Conservation (phyloP, 2,888 invertebrate genomes). For the Caenorhabditis becei region DNA sequence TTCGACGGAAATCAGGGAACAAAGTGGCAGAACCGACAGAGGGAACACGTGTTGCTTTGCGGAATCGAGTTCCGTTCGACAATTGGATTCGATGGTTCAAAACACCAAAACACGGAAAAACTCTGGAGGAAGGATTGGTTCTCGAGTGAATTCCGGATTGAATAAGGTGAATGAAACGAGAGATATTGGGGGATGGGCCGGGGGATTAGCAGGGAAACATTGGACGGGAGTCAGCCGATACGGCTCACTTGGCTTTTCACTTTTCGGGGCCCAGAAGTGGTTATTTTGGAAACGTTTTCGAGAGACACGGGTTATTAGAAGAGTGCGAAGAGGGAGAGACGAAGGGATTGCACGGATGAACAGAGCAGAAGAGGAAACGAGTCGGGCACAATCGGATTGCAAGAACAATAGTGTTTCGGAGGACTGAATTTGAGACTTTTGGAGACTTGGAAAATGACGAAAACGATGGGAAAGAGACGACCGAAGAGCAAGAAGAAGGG, state of each 20-base stretch:
- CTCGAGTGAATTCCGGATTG: slow-evolving; percentile 2
- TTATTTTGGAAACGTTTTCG: not conserved
- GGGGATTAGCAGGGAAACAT: not conserved
- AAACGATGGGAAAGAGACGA: too few species aligned
- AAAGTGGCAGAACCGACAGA: not conserved
- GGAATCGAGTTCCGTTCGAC: slow-evolving; percentile 2
- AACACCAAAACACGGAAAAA: not conserved
- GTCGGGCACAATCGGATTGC: not conserved
- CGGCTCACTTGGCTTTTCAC: slow-evolving; percentile 4
- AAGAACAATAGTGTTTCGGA: not conserved
- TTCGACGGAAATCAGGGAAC: not conserved
- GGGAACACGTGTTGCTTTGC: not conserved
- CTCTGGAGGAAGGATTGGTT: not conserved
- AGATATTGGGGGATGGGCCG: not conserved
- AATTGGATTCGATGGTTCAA: slow-evolving; percentile 1
- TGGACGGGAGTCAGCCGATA: not conserved
- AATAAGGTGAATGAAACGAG: not conserved
- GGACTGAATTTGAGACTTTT: too few species aligned
- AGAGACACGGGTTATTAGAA: not conserved
- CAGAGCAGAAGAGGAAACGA: slow-evolving; percentile 1
- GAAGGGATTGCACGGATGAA: not conserved
- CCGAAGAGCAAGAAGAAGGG: too few species aligned
- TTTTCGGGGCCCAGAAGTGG: too few species aligned
- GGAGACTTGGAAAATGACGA: not conserved
- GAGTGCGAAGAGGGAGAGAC: not conserved